These are phyloP conservation scores for Rapana venosa DNA, from an alignment of 2,888 invertebrate genomes.

Conservation along the genomic window DNA sequence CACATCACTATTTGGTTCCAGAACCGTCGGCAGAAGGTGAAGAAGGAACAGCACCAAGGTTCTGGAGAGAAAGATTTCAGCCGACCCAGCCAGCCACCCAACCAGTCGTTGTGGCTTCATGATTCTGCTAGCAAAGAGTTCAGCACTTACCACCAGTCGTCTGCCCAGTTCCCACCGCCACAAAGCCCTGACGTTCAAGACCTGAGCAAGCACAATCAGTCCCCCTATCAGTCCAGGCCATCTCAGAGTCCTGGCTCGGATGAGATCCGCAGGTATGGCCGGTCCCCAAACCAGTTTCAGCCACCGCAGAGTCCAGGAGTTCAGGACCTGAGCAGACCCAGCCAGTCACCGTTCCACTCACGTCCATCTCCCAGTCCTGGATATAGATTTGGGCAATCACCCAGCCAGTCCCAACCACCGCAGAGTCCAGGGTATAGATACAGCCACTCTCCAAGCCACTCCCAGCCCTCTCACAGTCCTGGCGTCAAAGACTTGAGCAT, in stretches of 20 bases:
- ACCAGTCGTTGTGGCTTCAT: neutral
- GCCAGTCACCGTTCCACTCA: neutral
- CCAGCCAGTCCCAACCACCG: neutral
- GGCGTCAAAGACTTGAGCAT: neutral
- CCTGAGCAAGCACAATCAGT: neutral
- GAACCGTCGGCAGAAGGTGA: conserved; percentile 7
- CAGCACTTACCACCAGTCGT: neutral
- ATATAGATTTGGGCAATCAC: neutral
- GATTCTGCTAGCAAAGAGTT: neutral
- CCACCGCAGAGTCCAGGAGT: neutral
- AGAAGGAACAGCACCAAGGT: conserved; percentile 16
- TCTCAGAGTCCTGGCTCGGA: neutral
- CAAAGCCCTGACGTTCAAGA: neutral
- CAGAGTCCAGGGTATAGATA: neutral
- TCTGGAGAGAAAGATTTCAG: neutral
- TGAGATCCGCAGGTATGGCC: neutral
- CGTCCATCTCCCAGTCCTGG: neutral
- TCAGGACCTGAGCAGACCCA: neutral
- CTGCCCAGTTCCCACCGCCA: neutral
- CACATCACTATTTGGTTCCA: conserved; percentile 26
- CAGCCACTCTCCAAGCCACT: neutral
- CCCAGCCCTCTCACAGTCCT: neutral
- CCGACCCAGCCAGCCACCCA: neutral
- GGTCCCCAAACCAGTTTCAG: neutral
- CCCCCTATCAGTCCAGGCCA: neutral